Conservation (phyloP, 2,888 invertebrate species). For the Dilophus febrilis region DNA sequence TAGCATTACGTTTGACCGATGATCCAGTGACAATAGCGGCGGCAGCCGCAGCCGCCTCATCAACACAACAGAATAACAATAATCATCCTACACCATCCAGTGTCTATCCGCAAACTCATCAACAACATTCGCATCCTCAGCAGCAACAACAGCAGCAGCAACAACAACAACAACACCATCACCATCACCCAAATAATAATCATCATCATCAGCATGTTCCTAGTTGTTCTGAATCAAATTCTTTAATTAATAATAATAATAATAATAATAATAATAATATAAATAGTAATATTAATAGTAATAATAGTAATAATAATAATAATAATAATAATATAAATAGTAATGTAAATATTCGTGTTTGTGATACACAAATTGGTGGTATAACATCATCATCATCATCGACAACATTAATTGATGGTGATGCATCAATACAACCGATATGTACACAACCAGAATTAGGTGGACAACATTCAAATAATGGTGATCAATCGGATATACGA, state of each 20-base stretch:
- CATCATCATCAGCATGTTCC: no score
- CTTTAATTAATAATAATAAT: no score
- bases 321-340: no score
- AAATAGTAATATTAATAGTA: no score
- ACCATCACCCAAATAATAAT: neutral
- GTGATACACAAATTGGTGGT: neutral
- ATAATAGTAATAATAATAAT: no score
- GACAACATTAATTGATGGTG: constrained; percentile 10
- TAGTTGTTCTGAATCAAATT: no score
- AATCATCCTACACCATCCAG: no score
- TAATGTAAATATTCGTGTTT: neutral
- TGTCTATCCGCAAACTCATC: neutral
- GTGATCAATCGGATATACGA: constrained; percentile 14
- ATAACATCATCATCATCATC: no score
- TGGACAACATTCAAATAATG: constrained; percentile 10
- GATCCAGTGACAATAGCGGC: constrained; percentile 25
- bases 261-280: no score
- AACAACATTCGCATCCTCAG: constrained; percentile 1
- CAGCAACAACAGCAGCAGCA: constrained; percentile 3
- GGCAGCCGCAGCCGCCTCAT: constrained; percentile 10
- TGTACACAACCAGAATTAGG: constrained; percentile 29
- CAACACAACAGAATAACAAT: constrained; percentile 14
- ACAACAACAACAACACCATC: constrained; percentile 5
- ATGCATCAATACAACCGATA: constrained; percentile 22
- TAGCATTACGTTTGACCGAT: constrained; percentile 52